Evolutionary conservation across 2,888 invertebrate genomes (phyloP).

Genomic region (Siphlonurus alternatus): DNA sequence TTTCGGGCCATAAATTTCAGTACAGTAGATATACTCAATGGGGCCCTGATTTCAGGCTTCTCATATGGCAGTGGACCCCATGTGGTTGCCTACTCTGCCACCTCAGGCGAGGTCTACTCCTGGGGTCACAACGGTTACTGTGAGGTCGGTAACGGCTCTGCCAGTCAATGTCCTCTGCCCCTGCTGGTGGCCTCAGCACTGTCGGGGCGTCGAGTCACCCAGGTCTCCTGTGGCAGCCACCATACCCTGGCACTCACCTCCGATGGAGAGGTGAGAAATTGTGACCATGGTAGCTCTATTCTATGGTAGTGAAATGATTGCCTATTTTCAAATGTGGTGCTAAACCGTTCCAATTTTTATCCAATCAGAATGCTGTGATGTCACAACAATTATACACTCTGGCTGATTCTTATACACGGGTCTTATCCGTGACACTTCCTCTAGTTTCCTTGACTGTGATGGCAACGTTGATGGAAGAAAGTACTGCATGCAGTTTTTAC

Average conservation of each 20-base stretch:
- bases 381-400: too few species aligned
- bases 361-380: too few species aligned
- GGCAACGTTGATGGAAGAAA: too few species aligned
- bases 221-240: slow-evolving; percentile 39
- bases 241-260: slow-evolving; percentile 37
- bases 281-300: neutral
- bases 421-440: too few species aligned
- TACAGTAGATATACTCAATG: too few species aligned
- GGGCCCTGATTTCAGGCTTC: slow-evolving; percentile 26
- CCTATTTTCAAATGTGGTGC: too few species aligned
- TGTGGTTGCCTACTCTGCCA: slow-evolving; percentile 35
- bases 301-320: neutral
- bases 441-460: too few species aligned
- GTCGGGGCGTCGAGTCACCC: slow-evolving; percentile 28
- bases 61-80: slow-evolving; percentile 41
- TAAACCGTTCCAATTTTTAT: too few species aligned
- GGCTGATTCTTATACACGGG: too few species aligned
- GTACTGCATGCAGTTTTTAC: too few species aligned
- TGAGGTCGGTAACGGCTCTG: slow-evolving; percentile 37
- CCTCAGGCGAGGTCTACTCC: slow-evolving; percentile 33
- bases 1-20: too few species aligned
- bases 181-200: slow-evolving; percentile 29
- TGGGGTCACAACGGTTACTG: slow-evolving; percentile 43
- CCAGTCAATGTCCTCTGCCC: slow-evolving; percentile 33
- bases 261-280: slow-evolving; percentile 33